phyloP scores from a whole-genome alignment of 2,888 invertebrate genomes.

The Ephialtes manifestator region DNA sequence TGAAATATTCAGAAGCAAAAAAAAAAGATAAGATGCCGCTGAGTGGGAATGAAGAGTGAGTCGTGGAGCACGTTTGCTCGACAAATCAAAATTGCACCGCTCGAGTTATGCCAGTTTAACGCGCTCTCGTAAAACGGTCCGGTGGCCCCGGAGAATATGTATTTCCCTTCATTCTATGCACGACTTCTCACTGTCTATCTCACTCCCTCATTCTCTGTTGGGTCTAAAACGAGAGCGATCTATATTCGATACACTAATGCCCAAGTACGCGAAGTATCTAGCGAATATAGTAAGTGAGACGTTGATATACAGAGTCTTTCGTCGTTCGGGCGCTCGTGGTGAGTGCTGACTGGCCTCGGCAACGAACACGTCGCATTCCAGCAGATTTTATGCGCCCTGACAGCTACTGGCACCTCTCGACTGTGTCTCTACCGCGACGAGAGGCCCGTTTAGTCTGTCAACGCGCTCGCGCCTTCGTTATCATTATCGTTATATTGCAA shows the following conservation, averaged over 20 bases:
- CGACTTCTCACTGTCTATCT: conserved; percentile 29
- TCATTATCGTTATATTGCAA: conserved; percentile 74
- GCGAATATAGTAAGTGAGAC: conserved; percentile 24
- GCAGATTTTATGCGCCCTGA: conserved; percentile 31
- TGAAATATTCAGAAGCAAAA: neutral
- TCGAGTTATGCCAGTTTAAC: conserved; percentile 52
- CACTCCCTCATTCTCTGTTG: conserved; percentile 33
- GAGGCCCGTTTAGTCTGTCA: conserved; percentile 24
- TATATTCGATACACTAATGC: conserved; percentile 58
- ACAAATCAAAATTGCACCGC: conserved; percentile 47
- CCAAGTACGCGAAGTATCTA: conserved; percentile 35
- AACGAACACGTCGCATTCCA: conserved; percentile 37
- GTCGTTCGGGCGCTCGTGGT: conserved; percentile 30
- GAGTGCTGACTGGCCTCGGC: conserved; percentile 51
- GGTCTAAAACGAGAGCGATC: conserved; percentile 32
- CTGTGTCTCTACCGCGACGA: conserved; percentile 38
- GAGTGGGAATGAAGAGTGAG: neutral
- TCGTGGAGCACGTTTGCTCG: conserved; percentile 27
- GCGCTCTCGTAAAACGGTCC: conserved; percentile 57
- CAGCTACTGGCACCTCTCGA: conserved; percentile 39
- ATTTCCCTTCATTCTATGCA: conserved; percentile 9
- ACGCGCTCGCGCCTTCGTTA: conserved; percentile 61
- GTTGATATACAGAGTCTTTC: conserved; percentile 37
- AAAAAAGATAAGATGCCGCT: neutral
- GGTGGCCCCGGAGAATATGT: conserved; percentile 22